phyloP scores from a whole-genome alignment of 1,140 invertebrate genomes.

The Mycetomoellerius zeteki region DNA sequence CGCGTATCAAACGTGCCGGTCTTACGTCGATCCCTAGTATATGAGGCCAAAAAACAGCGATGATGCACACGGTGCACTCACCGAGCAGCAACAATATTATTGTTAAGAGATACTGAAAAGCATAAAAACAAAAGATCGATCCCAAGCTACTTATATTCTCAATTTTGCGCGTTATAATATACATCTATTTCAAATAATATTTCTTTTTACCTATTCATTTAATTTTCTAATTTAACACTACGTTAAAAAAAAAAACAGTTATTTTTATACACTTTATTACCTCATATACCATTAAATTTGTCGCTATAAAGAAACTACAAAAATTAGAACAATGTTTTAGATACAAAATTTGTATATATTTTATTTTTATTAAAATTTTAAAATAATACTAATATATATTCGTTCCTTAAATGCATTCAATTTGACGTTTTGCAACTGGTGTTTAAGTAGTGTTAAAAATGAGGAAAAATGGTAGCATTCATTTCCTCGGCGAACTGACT shows the following conservation, averaged over 20 bases:
- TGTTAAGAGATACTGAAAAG: conserved; percentile 91
- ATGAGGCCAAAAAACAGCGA: conserved; percentile 93
- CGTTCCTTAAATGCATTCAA: no score
- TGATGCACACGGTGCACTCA: conserved; percentile 91
- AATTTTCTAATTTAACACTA: neutral
- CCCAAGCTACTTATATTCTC: neutral
- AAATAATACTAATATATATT: no score
- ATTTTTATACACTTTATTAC: no score
- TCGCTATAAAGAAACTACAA: no score
- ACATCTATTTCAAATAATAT: neutral
- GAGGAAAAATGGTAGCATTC: neutral
- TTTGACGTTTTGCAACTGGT: neutral
- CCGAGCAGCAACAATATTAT: conserved; percentile 90
- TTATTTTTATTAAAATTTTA: no score
- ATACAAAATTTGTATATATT: no score
- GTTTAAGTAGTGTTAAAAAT: conserved; percentile 23
- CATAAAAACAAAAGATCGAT: conserved; percentile 41
- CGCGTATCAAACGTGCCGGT: conserved; percentile 89
- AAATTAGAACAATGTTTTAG: no score
- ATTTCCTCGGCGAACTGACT: neutral
- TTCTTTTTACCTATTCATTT: neutral
- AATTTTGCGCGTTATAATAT: neutral
- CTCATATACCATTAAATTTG: no score
- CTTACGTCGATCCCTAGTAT: conserved; percentile 91
- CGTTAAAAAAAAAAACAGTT: no score